phyloP scores from a whole-genome alignment of 1,140 invertebrate genomes.

The Drosophila neocordata region DNA sequence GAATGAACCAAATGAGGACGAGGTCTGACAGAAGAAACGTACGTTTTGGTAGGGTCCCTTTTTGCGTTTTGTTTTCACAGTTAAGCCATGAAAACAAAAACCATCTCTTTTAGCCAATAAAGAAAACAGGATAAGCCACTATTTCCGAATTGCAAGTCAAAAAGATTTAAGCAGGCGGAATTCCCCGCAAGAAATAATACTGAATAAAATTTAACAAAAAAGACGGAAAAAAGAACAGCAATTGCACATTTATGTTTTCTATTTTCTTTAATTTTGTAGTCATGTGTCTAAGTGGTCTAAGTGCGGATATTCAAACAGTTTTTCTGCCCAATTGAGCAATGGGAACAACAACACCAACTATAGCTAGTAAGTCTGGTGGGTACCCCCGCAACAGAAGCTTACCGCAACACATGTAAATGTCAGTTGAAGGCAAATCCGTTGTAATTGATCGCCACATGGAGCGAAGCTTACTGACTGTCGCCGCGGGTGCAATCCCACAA shows the following conservation, averaged over 20 bases:
- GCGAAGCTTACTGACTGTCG: slow-evolving; percentile 74
- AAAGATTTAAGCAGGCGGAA: slow-evolving; percentile 79
- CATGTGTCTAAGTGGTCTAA: slow-evolving; percentile 60
- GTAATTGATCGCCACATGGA: slow-evolving; percentile 75
- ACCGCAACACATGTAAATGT: slow-evolving; percentile 79
- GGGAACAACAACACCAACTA: slow-evolving; percentile 20
- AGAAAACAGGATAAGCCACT: slow-evolving; percentile 79
- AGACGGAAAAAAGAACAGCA: slow-evolving; percentile 37
- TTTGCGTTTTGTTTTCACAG: slow-evolving; percentile 56
- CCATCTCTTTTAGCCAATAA: slow-evolving; percentile 72
- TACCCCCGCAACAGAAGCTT: slow-evolving; percentile 59
- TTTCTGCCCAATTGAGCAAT: slow-evolving; percentile 72
- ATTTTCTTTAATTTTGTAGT: slow-evolving; percentile 46
- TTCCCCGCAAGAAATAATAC: slow-evolving; percentile 59
- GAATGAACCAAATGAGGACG: slow-evolving; percentile 44
- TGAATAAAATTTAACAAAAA: slow-evolving; percentile 18
- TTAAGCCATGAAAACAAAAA: slow-evolving; percentile 70
- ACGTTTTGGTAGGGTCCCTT: not conserved
- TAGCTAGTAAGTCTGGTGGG: slow-evolving; percentile 5
- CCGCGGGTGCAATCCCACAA: slow-evolving; percentile 72
- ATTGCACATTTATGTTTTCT: slow-evolving; percentile 41
- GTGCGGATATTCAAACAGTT: slow-evolving; percentile 63
- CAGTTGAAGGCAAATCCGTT: slow-evolving; percentile 61
- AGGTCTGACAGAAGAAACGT: not conserved
- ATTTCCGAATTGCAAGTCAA: slow-evolving; percentile 81